Evolutionary conservation across 2,888 invertebrate species (phyloP), one percentile per base, ranked within the genome.

Genomic region (Balanococcus diminutus): DNA sequence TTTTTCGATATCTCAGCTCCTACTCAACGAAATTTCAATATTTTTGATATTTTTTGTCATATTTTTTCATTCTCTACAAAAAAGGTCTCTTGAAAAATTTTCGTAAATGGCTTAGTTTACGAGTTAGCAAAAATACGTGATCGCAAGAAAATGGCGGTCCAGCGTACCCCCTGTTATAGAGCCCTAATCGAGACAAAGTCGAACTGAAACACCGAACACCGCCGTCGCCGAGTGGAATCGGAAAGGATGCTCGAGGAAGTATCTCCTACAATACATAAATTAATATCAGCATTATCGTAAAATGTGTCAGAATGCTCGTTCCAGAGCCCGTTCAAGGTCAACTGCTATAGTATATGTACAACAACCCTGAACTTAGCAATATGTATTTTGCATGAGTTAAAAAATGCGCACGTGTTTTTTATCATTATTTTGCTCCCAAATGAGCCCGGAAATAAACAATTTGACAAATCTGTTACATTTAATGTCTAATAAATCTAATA

Each of bases 201-300:
- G n/a, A n/a, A n/a, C n/a, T n/a, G n/a, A n/a, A n/a, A n/a, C n/a
- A n/a, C n/a, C n/a, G 75, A 19, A 36, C 32, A 25, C 14, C 19
- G 61, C 2, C 9, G 32, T 25, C 9, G 25, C 16, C 32, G 8
- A 32, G n/a, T n/a, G n/a, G 5, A 75, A 75, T 75, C 75, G 75
- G 75, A 75, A 75, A 75, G 32, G 72, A 75, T 75, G 75, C 75
- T 75, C 32, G 75, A 75, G 75, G 75, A 75, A 75, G 75, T 75
- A 32, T 67, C 61, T 11, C 6, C 31, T 75, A 32, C 32, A 32
- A 75, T 75, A 32, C 75, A 75, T 75, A 75, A 75, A 75, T 75
- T 75, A 75, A 32, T 75, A 75, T 75, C 75, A 75, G 32, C 25
- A 75, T 75, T 75, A 75, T 32, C 75, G 75, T 75, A 75, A 75